Base-by-base conservation (phyloP, 2,113 vertebrate species). In the Sceloporus tristichus region DNA sequence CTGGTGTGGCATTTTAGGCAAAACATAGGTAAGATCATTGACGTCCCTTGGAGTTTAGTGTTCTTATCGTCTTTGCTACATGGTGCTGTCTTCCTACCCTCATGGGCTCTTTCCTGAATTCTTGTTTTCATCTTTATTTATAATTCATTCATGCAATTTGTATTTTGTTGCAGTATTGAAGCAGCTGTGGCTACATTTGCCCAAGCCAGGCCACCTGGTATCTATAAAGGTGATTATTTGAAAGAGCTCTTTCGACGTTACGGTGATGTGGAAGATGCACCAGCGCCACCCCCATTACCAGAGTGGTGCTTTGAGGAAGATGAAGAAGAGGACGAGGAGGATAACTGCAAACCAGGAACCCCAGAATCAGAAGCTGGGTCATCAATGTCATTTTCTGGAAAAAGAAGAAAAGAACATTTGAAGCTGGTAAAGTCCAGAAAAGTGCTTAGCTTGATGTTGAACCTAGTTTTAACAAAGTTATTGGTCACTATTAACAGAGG, bases 181-280 rank as follows among this genome's bases (percentile, higher is more conserved):
- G 99, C 98, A 94, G 98, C 99, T 71, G 98, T 98, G 92, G 98
- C 97, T 68, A 98, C 97, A 86, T 99, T 99, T 95, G 94, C 97
- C 89, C 97, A 98, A 92, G 97, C 99, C 87, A 98, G 99, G 88
- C 96, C 98, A 76, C 99, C 99, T 13, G 99, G 99, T 94, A 99
- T 99, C 97, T 99, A 99, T 94, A 99, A 99, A 96, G 98, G 95
- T 86, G 99, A 99, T 94, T 99, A 99, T 96, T 96, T 99, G 95
- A 99, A 98, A 95, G 99, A 99, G 94, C 97, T 99, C 71, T 99
- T 98, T 93, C 97, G 98, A 92, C 98, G 99, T 86, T 99, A 99
- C 5, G 98, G 98, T 0, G 98, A 99, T 40, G 97, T 97, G 91
- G 98, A 98, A 88, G 98, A 99, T 92, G 91, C 98, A 10, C 99